Conservation (phyloP, 2,113 vertebrate genomes). For the Azemiops feae region DNA sequence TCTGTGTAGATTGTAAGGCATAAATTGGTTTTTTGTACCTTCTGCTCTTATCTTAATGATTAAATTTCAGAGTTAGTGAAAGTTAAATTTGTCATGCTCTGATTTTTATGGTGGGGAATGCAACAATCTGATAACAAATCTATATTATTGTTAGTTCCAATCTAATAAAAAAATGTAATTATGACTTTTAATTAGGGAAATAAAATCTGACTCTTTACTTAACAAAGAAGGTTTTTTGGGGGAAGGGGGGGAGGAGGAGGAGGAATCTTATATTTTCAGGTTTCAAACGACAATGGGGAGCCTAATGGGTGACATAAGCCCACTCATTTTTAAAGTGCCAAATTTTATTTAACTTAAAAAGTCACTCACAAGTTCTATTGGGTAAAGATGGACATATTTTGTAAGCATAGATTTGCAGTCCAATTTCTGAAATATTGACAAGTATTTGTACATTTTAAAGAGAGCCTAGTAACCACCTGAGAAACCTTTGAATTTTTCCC, state of each 20-base stretch:
- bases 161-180: conserved; percentile 65
- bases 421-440: background rate
- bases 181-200: conserved; percentile 63
- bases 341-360: conserved; percentile 43
- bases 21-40: conserved; percentile 44
- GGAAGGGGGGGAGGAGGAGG: background rate
- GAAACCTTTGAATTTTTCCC: background rate
- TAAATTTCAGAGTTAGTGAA: conserved; percentile 37
- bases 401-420: background rate
- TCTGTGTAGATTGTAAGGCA: conserved; percentile 20
- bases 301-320: conserved; percentile 35
- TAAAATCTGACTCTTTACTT: conserved; percentile 42
- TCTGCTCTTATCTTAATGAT: conserved; percentile 45
- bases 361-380: background rate
- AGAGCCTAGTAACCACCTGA: background rate
- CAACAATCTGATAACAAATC: conserved; percentile 56
- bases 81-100: conserved; percentile 38
- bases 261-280: conserved; percentile 39
- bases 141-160: conserved; percentile 55
- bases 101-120: conserved; percentile 44
- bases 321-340: conserved; percentile 53
- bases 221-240: conserved; percentile 43
- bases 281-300: conserved; percentile 54
- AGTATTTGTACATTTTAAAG: background rate
- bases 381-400: background rate